Base-by-base conservation (phyloP, 2,888 invertebrate species). In the Trichopoda pennipes region DNA sequence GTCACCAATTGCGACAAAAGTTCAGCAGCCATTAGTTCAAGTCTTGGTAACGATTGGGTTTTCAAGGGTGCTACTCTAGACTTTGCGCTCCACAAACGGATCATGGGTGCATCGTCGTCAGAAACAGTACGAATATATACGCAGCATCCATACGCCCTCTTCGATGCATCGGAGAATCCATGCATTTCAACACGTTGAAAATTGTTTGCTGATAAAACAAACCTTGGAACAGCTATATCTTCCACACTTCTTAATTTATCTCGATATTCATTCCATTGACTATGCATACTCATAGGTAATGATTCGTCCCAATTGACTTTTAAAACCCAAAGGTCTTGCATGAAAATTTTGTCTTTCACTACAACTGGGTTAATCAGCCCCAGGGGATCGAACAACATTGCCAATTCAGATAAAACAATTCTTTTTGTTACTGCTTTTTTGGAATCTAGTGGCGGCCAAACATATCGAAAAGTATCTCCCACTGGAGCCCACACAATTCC, bases 401-500 rank as follows among this genome's bases (percentile, higher is more conserved):
- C n/a, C 9, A 60, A 19, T 10, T 75, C 75, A 6, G 75, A 47
- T 32, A 64, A 47, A 7, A 70, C 80, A 12, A 72, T 63, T 44
- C 72, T 69, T 51, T 72, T 81, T n/a, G 80, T 81, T 4, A 81
- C 60, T 3, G 51, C 17, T 28, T 60, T 76, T 16, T 9, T 47
- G 3, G 2, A 4, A 49, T 51, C 49, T 9, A 58, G 28, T 8
- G 38, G 16, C 19, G 58, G 58, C 64, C 58, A 73, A 17, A 78
- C 42, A 32, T 81, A 81, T 6, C 76, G 38, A 28, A 76, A 72
- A 23, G 49, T 19, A 56, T 81, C 81, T 49, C 49, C 16, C n/a
- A 60, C 47, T 70, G 81, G 81, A 58, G 58, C 77, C 81, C 81
- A 73, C 1, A 66, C 66, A 35, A 81, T 76, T 35, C 82, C 78